phyloP scores from a whole-genome alignment of 2,888 invertebrate genomes.

The Pachymerium ferrugineum region DNA sequence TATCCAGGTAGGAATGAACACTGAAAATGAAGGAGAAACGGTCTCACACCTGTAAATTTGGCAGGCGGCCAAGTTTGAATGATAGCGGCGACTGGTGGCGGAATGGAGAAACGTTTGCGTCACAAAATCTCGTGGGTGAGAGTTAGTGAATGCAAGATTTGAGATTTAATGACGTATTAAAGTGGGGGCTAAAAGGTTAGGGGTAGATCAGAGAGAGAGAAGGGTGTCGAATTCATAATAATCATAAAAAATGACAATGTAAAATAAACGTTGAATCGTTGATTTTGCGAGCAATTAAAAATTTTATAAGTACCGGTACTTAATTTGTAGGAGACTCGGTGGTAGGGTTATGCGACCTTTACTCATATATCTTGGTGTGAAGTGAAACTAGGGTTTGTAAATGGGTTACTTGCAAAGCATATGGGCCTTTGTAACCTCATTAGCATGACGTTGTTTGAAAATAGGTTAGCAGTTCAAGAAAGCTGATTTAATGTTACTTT shows the following conservation, averaged over 20 bases:
- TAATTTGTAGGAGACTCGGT: too few species aligned
- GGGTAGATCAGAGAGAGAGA: too few species aligned
- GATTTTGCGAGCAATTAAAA: too few species aligned
- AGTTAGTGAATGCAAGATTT: too few species aligned
- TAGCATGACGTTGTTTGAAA: slow-evolving; percentile 5
- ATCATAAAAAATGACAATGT: too few species aligned
- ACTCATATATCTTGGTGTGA: too few species aligned
- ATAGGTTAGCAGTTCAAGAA: slow-evolving; percentile 24
- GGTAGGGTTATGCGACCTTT: too few species aligned
- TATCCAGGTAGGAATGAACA: neutral
- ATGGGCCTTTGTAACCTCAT: slow-evolving; percentile 15
- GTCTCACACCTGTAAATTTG: neutral
- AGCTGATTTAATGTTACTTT: slow-evolving; percentile 11
- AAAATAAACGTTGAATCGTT: too few species aligned
- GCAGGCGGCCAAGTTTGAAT: neutral
- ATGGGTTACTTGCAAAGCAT: neutral
- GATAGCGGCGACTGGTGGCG: neutral
- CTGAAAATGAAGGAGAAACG: neutral
- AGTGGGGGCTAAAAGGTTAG: too few species aligned
- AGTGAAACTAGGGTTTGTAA: neutral
- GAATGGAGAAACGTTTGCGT: neutral
- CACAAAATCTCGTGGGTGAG: neutral
- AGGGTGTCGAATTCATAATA: too few species aligned
- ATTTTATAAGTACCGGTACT: too few species aligned
- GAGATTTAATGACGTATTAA: too few species aligned